Evolutionary conservation across 2,797 vertebrate genomes (phyloP).

Genomic region (Todus mexicanus): DNA sequence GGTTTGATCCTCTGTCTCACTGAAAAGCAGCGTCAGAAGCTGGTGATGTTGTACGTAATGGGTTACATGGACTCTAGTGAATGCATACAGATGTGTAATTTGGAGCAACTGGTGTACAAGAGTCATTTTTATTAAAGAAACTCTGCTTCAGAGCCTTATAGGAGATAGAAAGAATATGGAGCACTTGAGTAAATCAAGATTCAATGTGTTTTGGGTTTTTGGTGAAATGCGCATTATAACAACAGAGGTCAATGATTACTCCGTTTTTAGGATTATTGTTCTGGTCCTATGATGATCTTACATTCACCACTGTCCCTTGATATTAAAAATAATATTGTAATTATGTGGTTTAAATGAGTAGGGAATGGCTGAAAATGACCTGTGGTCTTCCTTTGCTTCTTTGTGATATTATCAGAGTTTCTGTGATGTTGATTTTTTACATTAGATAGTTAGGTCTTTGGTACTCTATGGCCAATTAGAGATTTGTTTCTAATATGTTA

Average conservation of each 20-base stretch:
- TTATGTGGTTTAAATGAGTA: not conserved
- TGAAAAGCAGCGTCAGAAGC: not conserved
- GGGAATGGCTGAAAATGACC: constrained; percentile 27
- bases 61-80: not conserved
- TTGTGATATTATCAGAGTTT: constrained; percentile 36
- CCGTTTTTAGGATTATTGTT: constrained; percentile 23
- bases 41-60: not conserved
- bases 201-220: not conserved
- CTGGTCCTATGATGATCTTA: not conserved
- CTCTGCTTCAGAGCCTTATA: not conserved
- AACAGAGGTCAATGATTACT: constrained; percentile 19
- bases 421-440: constrained; percentile 16
- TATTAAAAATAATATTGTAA: constrained; percentile 10
- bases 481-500: constrained; percentile 30
- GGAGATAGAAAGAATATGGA: constrained; percentile 16
- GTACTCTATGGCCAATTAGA: constrained; percentile 35
- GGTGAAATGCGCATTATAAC: not conserved
- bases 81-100: constrained; percentile 9
- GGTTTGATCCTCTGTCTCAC: not conserved
- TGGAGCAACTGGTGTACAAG: constrained; percentile 14
- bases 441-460: not conserved
- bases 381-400: constrained; percentile 28
- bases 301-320: not conserved
- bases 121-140: constrained; percentile 54
- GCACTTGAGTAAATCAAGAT: constrained; percentile 36